Evolutionary conservation across 2,888 invertebrate genomes (phyloP).

Genomic region (Axea sp.): DNA sequence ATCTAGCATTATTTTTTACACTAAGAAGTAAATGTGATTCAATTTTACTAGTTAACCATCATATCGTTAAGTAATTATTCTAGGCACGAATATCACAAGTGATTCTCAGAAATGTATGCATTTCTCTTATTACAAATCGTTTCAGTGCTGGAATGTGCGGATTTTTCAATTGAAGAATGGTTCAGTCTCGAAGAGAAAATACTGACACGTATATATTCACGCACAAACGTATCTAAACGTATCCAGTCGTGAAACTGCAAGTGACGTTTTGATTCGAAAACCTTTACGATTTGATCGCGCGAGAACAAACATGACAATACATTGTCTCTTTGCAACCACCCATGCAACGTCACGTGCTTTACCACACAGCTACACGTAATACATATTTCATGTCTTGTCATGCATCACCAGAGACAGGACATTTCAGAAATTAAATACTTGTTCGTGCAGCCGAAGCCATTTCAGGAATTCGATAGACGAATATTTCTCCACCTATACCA

Average conservation of each 20-base stretch:
- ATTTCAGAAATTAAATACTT: conserved; percentile 59
- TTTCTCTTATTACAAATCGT: too few species aligned
- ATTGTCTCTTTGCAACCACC: conserved; percentile 11
- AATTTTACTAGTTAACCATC: too few species aligned
- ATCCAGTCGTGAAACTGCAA: conserved; percentile 18
- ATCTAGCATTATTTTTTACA: too few species aligned
- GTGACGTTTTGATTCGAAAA: conserved; percentile 28
- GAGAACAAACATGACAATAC: conserved; percentile 46
- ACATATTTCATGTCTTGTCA: conserved; percentile 61
- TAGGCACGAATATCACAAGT: too few species aligned
- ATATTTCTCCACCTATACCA: background rate
- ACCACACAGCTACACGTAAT: conserved; percentile 48
- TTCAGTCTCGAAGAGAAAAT: background rate
- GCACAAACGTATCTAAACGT: too few species aligned
- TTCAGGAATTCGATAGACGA: conserved; percentile 24
- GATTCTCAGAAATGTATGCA: too few species aligned
- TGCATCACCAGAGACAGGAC: conserved; percentile 41
- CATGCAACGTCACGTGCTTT: conserved; percentile 46
- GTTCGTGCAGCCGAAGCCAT: conserved; percentile 39
- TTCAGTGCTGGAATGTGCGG: too few species aligned
- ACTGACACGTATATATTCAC: too few species aligned
- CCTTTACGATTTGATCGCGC: conserved; percentile 49
- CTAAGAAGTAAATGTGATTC: too few species aligned
- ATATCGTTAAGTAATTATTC: too few species aligned
- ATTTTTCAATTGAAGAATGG: conserved; percentile 31